phyloP scores from a whole-genome alignment of 2,888 invertebrate genomes.

The Embidobia sp. region DNA sequence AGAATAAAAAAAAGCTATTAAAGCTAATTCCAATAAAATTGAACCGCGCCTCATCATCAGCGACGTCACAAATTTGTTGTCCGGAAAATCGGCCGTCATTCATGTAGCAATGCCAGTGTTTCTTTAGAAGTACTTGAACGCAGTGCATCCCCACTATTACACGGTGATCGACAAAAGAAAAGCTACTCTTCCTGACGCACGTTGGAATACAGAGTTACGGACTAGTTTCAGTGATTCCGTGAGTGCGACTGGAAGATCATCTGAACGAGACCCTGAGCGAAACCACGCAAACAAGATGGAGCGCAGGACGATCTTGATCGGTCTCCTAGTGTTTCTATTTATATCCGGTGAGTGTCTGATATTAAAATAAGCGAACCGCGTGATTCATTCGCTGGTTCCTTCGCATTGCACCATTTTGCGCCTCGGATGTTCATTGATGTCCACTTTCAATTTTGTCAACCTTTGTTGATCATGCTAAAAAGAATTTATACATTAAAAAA shows the following conservation, averaged over 20 bases:
- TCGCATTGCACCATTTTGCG: not conserved
- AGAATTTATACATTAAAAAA: too few species aligned
- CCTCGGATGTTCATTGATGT: too few species aligned
- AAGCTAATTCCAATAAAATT: too few species aligned
- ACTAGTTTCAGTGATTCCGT: slow-evolving; percentile 60
- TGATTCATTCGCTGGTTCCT: slow-evolving; percentile 19
- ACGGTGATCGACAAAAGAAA: slow-evolving; percentile 54
- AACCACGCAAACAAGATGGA: slow-evolving; percentile 46
- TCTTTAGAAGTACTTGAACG: not conserved
- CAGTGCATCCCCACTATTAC: slow-evolving; percentile 20
- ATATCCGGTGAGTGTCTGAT: slow-evolving; percentile 70
- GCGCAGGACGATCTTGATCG: slow-evolving; percentile 66
- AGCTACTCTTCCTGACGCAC: slow-evolving; percentile 50
- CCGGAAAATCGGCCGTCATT: too few species aligned
- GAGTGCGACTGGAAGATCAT: slow-evolving; percentile 50
- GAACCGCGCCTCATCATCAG: too few species aligned
- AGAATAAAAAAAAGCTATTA: too few species aligned
- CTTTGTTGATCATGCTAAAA: too few species aligned
- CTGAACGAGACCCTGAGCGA: slow-evolving; percentile 12
- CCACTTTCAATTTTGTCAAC: slow-evolving; percentile 1
- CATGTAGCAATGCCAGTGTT: too few species aligned
- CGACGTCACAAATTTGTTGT: too few species aligned
- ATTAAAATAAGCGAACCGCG: slow-evolving; percentile 40
- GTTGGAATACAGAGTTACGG: slow-evolving; percentile 15
- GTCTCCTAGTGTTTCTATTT: slow-evolving; percentile 68